Evolutionary conservation across 2,888 invertebrate genomes (phyloP), one percentile per base, ranked within the genome.

Genomic region (Microplitis deprimator): DNA sequence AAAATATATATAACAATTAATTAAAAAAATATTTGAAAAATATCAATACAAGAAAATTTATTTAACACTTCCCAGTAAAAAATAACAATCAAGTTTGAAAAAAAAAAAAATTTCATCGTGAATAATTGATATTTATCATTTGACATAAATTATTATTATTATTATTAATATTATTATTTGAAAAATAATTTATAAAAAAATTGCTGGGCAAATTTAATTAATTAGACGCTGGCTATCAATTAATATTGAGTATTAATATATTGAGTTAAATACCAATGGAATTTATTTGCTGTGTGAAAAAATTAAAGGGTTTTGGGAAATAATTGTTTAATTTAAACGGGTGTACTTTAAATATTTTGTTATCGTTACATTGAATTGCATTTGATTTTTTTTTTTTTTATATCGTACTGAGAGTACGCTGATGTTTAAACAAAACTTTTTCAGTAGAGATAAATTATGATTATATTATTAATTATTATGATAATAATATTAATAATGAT

Each of bases 41-140:
- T 50, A 50, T 50, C 50, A 50, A 50, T 13, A 65, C 80, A 83
- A 77, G 67, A 82, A 87, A 85, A 84, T 84, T 83, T 84, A 85
- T 85, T 85, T 85, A 86, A 86, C 85, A 85, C 87, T 85, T 85
- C 84, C 85, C 83, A 83, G 82, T 81, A 82, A 84, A 81, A 77
- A 77, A 76, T 50, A 13, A 50, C 10, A 50, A 10, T 10, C 7
- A 50, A 50, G 13, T 20, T 20, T 20, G 20, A 20, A 50, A 13
- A 50, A 20, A 50, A 13, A 50, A 8, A 50, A 50, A 8, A 50
- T 10, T 50, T 50, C 2, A 50, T 50, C 10, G 50, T 10, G 10
- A 8, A 50, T 50, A 8, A 50, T 13, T 50, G 13, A 50, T 50
- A 50, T 50, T 50, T 10, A 41, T 5, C 50, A 10, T 50, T 1